A percentile compares a stretch with the other conserved stretches of the same genome.
These are phyloP conservation scores for Athrips mouffetella DNA, from an alignment of 2,888 invertebrate genomes.

Conservation along the genomic window DNA sequence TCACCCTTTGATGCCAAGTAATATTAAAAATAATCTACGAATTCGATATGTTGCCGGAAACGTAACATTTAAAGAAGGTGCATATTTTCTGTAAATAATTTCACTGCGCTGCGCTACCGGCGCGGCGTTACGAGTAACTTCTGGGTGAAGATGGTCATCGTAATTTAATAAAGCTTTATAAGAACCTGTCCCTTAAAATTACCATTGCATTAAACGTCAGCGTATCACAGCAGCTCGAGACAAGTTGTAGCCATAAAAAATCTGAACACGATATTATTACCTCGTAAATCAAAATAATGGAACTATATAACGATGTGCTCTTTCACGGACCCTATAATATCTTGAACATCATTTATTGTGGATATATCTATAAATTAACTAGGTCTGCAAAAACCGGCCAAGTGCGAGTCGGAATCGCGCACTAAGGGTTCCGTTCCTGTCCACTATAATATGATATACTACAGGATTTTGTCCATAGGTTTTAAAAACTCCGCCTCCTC, in stretches of 20 bases:
- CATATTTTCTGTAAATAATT: conserved; percentile 1
- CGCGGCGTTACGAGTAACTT: neutral
- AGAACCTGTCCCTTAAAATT: neutral
- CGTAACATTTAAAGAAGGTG: neutral
- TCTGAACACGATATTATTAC: too few relatives aligned
- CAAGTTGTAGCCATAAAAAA: neutral
- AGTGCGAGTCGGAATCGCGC: too few relatives aligned
- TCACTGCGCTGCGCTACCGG: neutral
- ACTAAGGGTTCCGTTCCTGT: too few relatives aligned
- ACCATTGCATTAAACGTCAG: neutral
- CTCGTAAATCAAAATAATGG: conserved; percentile 7
- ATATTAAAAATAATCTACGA: too few relatives aligned
- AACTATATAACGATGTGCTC: too few relatives aligned
- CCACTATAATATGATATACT: too few relatives aligned
- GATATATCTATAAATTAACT: conserved; percentile 1
- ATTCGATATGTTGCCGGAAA: neutral
- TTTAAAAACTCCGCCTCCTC: too few relatives aligned
- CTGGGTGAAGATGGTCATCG: neutral
- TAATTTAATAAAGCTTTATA: neutral
- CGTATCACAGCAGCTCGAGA: neutral
- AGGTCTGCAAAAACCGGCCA: too few relatives aligned
- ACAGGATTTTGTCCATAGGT: too few relatives aligned
- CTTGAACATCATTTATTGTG: neutral
- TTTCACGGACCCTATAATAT: too few relatives aligned
- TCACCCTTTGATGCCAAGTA: too few relatives aligned